phyloP scores from a whole-genome alignment of 2,888 invertebrate genomes.

The Leptura quadrifasciata region DNA sequence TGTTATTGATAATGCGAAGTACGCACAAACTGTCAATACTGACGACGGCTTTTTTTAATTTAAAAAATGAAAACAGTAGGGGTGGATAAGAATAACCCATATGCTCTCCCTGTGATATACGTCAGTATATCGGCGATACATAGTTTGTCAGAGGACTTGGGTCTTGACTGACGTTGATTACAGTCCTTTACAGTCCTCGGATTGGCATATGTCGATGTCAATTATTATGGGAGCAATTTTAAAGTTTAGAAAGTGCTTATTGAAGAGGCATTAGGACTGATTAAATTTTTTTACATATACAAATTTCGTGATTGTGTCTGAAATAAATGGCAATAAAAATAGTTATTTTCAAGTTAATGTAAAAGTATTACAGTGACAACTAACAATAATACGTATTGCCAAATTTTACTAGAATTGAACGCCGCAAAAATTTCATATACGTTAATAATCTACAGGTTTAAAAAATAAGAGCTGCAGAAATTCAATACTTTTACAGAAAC shows the following conservation, averaged over 20 bases:
- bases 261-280: conserved; percentile 19
- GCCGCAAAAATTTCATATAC: too few relatives aligned
- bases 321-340: too few relatives aligned
- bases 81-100: conserved; percentile 61
- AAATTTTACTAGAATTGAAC: background rate
- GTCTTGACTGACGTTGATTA: conserved; percentile 67
- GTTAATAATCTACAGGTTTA: too few relatives aligned
- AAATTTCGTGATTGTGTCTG: background rate
- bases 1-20: background rate
- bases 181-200: conserved; percentile 62
- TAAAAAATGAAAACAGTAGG: conserved; percentile 58
- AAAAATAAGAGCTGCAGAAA: too few relatives aligned
- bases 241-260: conserved; percentile 16
- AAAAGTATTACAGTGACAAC: too few relatives aligned
- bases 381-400: too few relatives aligned
- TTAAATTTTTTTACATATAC: background rate
- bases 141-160: conserved; percentile 54
- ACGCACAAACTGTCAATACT: conserved; percentile 53
- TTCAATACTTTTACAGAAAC: too few relatives aligned
- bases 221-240: conserved; percentile 55
- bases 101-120: conserved; percentile 60
- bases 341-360: too few relatives aligned
- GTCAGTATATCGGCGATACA: conserved; percentile 61
- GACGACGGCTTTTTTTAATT: conserved; percentile 60
- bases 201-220: conserved; percentile 57